phyloP scores from a whole-genome alignment of 2,888 invertebrate genomes.

The Mycalesis mineus region DNA sequence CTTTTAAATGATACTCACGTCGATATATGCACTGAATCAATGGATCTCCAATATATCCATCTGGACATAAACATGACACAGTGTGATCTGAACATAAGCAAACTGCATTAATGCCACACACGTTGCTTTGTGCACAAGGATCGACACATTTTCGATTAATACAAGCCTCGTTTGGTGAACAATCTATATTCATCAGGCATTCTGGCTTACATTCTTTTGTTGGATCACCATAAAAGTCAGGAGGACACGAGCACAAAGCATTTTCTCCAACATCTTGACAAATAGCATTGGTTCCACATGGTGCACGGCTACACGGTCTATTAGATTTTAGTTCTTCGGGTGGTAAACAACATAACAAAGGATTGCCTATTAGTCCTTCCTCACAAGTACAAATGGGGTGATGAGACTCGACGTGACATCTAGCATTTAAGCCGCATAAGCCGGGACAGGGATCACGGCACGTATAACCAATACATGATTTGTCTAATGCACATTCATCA shows the following conservation, averaged over 20 bases:
- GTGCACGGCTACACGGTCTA: slow-evolving; percentile 84
- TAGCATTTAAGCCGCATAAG: slow-evolving; percentile 86
- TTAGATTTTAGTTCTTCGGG: slow-evolving; percentile 73
- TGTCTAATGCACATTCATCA: slow-evolving; percentile 84
- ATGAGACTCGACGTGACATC: slow-evolving; percentile 86
- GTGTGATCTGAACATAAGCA: slow-evolving; percentile 89
- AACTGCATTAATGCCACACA: slow-evolving; percentile 89
- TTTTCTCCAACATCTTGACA: slow-evolving; percentile 84
- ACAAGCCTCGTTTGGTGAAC: slow-evolving; percentile 85
- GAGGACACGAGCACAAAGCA: slow-evolving; percentile 87
- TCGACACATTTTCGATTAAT: slow-evolving; percentile 85
- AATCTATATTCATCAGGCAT: slow-evolving; percentile 90
- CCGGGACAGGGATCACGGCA: slow-evolving; percentile 91
- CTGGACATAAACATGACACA: slow-evolving; percentile 87
- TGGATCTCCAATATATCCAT: slow-evolving; percentile 88
- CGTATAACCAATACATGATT: slow-evolving; percentile 88
- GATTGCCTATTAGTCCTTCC: slow-evolving; percentile 86
- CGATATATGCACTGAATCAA: slow-evolving; percentile 83
- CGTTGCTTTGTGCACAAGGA: slow-evolving; percentile 82
- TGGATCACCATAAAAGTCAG: slow-evolving; percentile 88
- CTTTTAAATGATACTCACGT: slow-evolving; percentile 52
- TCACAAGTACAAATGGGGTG: slow-evolving; percentile 88
- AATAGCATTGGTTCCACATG: slow-evolving; percentile 88
- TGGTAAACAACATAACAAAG: slow-evolving; percentile 84
- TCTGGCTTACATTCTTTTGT: slow-evolving; percentile 86